Evolutionary conservation across 2,113 vertebrate genomes (phyloP), one percentile per base, ranked within the genome.

Genomic region (Nesogale talazaci): DNA sequence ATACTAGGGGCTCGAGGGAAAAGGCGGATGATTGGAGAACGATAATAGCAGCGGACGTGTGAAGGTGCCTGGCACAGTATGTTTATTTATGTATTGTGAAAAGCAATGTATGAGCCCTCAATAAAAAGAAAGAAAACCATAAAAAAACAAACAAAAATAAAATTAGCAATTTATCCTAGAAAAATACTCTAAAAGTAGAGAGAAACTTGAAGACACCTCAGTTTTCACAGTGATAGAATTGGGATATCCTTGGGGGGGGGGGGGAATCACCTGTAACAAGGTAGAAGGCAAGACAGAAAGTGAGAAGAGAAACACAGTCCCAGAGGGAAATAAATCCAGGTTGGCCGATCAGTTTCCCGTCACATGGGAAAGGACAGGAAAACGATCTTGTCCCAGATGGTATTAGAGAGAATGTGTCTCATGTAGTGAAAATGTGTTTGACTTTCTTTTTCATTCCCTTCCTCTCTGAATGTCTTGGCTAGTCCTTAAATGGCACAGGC

Each of bases 161-260:
- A 96, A 94, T 78, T 61, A 90, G 52, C 83, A 89, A 87, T 94
- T 90, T 86, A 59, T 94, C 61, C 56, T 90, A 93, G 94, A 77
- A 89, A 92, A 90, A 93, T 81, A 90, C 78, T 88, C 86, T 75
- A 86, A 34, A 52, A 86, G 56, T 52, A 75, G 77, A 57, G 94
- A 92, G 86, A 89, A 95, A 85, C 42, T 77, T 87, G 75, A 88
- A 96, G 93, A 31, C 56, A 85, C 27, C n/a, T 93, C 91, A 94
- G 46, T 94, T 87, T 94, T 76, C 61, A n/a, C 63, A 56, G 57
- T 89, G 95, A 89, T 61, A 76, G 94, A 92, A 92, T 94, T 96
- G 86, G 65, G 91, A 89, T 93, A 91, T 86, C 75, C 34, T 85
- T 16, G 20, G n/a, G 69, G 42, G 52, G 80, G 19, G 27, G 56